phyloP scores from a whole-genome alignment of 2,888 invertebrate species.

The Mythimna lalbum region DNA sequence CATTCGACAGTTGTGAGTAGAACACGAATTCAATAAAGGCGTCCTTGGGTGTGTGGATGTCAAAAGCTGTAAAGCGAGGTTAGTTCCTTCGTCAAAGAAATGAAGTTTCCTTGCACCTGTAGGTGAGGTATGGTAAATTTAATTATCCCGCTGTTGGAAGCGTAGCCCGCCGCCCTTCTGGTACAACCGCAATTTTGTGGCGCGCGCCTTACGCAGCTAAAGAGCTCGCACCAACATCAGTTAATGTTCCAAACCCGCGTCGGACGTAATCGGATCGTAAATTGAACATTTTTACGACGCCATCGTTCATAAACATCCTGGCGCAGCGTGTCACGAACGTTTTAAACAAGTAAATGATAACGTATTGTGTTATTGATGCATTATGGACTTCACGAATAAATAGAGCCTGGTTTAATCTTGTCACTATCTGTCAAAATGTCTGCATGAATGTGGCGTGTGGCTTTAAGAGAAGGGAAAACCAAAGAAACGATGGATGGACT shows the following conservation, averaged over 20 bases:
- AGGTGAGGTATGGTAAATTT: conserved; percentile 67
- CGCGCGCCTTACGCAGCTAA: conserved; percentile 56
- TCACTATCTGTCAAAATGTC: background rate
- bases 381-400: conserved; percentile 16
- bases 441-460: background rate
- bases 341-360: conserved; percentile 50
- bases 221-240: conserved; percentile 62
- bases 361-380: conserved; percentile 26
- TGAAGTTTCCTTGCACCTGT: conserved; percentile 64
- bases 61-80: conserved; percentile 48
- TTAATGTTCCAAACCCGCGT: conserved; percentile 66
- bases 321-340: conserved; percentile 51
- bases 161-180: conserved; percentile 12
- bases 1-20: conserved; percentile 44
- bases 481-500: too few species aligned
- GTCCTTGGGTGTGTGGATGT: conserved; percentile 28
- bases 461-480: background rate
- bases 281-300: conserved; percentile 65
- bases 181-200: conserved; percentile 66
- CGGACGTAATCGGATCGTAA: conserved; percentile 66
- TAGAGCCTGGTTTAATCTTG: background rate
- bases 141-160: conserved; percentile 63
- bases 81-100: conserved; percentile 64
- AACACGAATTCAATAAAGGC: conserved; percentile 52
- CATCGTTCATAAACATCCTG: conserved; percentile 53